Percentiles rank a stretch among this genome's conserved stretches.
Conservation (phyloP, 2,797 vertebrate species). For the Gymnodraco acuticeps region DNA sequence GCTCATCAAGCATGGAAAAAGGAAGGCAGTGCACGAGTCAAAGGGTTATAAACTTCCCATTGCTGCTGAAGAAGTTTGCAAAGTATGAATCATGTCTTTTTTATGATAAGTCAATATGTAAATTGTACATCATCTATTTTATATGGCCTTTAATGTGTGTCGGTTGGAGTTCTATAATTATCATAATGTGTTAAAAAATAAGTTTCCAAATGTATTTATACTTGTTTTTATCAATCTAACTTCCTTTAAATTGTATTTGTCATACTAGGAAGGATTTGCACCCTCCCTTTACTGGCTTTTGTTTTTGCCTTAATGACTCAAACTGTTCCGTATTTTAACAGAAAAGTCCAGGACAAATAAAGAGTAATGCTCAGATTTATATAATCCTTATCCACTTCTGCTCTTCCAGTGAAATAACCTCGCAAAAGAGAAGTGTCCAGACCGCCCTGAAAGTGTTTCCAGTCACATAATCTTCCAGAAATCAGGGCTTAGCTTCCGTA, state of each 20-base stretch:
- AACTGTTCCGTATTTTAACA: constrained; percentile 7
- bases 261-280: not conserved
- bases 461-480: constrained; percentile 29
- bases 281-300: no score
- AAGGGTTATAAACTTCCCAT: not conserved
- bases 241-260: not conserved
- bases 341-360: constrained; percentile 19
- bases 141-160: not conserved
- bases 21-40: not conserved
- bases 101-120: not conserved
- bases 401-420: constrained; percentile 6
- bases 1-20: not conserved
- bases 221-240: not conserved
- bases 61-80: not conserved
- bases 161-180: no score
- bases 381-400: constrained; percentile 36
- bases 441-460: not conserved
- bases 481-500: constrained; percentile 34
- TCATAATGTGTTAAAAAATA: not conserved
- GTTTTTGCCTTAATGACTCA: constrained; percentile 19
- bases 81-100: not conserved
- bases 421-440: constrained; percentile 15
- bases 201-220: not conserved
- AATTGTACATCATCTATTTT: not conserved
- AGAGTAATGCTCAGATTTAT: constrained; percentile 37